Base-by-base conservation (phyloP, 2,888 invertebrate species). In the Dryomyza anilis region DNA sequence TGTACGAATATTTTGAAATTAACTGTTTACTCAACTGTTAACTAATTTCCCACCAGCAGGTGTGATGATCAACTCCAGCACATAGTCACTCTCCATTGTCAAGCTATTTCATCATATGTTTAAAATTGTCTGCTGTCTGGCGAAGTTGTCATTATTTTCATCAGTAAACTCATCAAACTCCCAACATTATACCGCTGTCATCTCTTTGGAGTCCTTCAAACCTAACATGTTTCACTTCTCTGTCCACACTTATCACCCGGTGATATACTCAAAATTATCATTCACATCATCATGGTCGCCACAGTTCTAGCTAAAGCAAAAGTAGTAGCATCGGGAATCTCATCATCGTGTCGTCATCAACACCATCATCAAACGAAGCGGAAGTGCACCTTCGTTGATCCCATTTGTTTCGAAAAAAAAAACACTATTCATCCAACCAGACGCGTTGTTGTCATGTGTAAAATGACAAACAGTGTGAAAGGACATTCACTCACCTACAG, bases 301-400 rank as follows among this genome's bases (percentile, higher is more conserved):
- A 2, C 53, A 29, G 6, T 36, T 12, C 16, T 16, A 14, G 14
- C 14, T 43, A 43, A 8, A 43, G 3, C 14, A 5, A 8, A 8
- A 16, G 16, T 23, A 52, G 21, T n/a, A 21, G n/a, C 10, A 10
- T 12, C 10, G n/a, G 8, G 10, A 25, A 21, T 27, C 23, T 19
- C 58, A 27, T 58, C 45, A 46, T 59, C 30, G 19, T 29, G 25
- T 29, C 29, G 45, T 30, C 48, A 59, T 48, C 59, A 59, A 12
- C 59, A 48, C 25, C 58, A 29, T 29, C 46, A 58, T 46, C 10
- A 27, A 59, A 23, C 58, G 30, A 45, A 27, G 27, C 45, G 55
- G 55, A 55, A 55, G 55, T 55, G 33, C 55, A 55, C 55, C 55
- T 55, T 55, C 23, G 55, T 36, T 55, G 36, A 55, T 36, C 36